A percentile compares a stretch with the other conserved stretches of the same genome.
These are phyloP conservation scores for Aphodius sticticus DNA, from an alignment of 2,888 invertebrate genomes.

Conservation along the genomic window DNA sequence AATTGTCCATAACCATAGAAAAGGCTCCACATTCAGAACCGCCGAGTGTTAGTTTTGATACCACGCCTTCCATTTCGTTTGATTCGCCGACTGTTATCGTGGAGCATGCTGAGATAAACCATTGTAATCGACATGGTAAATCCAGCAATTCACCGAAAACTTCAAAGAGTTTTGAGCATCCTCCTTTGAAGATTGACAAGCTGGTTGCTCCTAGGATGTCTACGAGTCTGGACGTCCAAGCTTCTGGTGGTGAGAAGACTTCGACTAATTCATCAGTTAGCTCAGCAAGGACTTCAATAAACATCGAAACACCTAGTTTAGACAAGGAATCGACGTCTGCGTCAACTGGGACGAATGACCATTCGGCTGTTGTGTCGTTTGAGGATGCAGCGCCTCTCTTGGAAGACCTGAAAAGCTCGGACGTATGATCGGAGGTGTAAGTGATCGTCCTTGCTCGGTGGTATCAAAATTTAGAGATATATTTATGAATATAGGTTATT, in stretches of 20 bases:
- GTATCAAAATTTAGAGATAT: constrained; percentile 6
- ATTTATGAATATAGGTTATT: constrained; percentile 14
- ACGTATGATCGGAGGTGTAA: constrained; percentile 51
- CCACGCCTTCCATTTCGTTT: constrained; percentile 40
- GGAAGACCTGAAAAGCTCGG: constrained; percentile 57
- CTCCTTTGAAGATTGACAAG: constrained; percentile 41
- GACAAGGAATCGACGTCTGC: constrained; percentile 47
- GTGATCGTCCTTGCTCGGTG: neutral
- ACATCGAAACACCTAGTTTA: constrained; percentile 49
- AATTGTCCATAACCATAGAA: constrained; percentile 50
- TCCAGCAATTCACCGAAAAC: constrained; percentile 45
- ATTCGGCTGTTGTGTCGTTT: constrained; percentile 49
- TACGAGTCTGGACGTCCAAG: constrained; percentile 52
- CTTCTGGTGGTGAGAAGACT: constrained; percentile 29
- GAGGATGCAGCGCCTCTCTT: constrained; percentile 57
- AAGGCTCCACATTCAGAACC: constrained; percentile 41
- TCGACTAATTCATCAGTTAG: constrained; percentile 32
- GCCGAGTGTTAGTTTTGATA: constrained; percentile 40
- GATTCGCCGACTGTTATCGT: constrained; percentile 44
- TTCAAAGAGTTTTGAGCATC: constrained; percentile 57
- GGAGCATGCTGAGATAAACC: constrained; percentile 40
- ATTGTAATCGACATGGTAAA: constrained; percentile 28
- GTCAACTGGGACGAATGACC: constrained; percentile 47
- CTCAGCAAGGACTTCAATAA: constrained; percentile 42
- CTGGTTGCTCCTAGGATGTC: constrained; percentile 54